Evolutionary conservation across 2,113 vertebrate species (phyloP), one percentile per base, ranked within the genome.

Genomic region (Galbula dea): DNA sequence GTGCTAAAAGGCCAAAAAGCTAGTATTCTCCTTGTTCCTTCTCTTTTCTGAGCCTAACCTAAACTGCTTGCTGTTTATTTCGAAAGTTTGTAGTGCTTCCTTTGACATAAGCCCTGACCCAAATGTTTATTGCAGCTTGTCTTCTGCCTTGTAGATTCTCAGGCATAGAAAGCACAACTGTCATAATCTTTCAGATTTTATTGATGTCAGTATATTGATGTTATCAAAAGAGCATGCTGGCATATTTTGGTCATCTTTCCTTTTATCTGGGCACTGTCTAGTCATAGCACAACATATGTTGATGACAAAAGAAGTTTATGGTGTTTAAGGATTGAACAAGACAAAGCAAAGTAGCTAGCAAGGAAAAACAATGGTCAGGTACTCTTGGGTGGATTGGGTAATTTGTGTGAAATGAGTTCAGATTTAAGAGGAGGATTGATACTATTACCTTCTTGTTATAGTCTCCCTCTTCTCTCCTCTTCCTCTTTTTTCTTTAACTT

Each of bases 1-100:
- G 24, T 87, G 49, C 37, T 27, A 78, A 72, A 87, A 91, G 61
- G 63, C 52, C 55, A 82, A 71, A 46, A 73, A 91, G 18, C 49
- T 49, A 57, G 15, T 37, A 12, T 6, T 58, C 32, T 59, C 81
- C 91, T 85, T 95, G 23, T 94, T 94, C 21, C 26, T 20, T 68
- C 5, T 27, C 18, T 89, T 51, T 79, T 95, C 86, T 80, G 67
- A 93, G 51, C 59, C 49, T 81, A 73, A 90, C 55, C 74, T 86
- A 52, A 93, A 49, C 30, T 57, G 15, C 87, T 76, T 94, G 82
- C 82, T 92, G 66, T 55, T 96, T 48, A 71, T 85, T 96, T 96
- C 91, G 65, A 81, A 93, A 85, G 30, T 59, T 95, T 54, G 5
- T 86, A 2, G 0, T 81, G 62, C 66, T 86, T 79, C 51, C 78